Base-by-base conservation (phyloP, 2,888 invertebrate genomes). In the Operophtera brumata region DNA sequence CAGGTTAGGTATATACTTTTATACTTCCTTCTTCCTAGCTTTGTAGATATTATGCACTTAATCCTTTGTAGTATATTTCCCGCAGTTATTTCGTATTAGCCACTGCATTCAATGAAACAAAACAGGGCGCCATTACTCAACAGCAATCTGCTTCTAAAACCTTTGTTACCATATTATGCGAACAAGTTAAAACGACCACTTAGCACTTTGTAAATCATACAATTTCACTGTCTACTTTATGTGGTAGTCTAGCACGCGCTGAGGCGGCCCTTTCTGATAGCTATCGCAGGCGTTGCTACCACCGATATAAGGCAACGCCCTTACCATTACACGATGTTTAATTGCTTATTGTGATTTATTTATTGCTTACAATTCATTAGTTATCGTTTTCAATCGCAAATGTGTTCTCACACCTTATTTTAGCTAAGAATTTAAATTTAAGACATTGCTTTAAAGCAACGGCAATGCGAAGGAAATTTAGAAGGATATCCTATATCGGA, bases 281-380 rank as follows among this genome's bases (percentile, higher is more conserved):
- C 69, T 71, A 87, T 87, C 86, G 65, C 63, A 82, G 80, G 81
- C 83, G 84, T 74, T 73, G 78, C 80, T 80, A 81, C 82, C 75
- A 77, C 61, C 69, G 76, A 77, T 81, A 76, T 73, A 67, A 65
- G 64, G 72, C 65, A 72, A 71, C 75, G 77, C 82, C 80, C 81
- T 61, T 75, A 75, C 76, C 77, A 81, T 82, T 82, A 80, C 73
- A 77, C 76, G 71, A 67, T 70, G 70, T 77, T 78, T 83, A 82
- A 84, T 82, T 83, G 78, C 77, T 69, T 73, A 77, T 75, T 75
- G 72, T 59, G 73, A 74, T 78, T 82, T 79, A 78, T 79, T 79
- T 77, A 79, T 71, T 70, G 62, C 75, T 54, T 65, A 69, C 67
- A 71, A 60, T 69, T 66, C 56, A 65, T 61, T 65, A 60, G 50